Conservation (phyloP, 2,113 vertebrate species). For the Procapra przewalskii region DNA sequence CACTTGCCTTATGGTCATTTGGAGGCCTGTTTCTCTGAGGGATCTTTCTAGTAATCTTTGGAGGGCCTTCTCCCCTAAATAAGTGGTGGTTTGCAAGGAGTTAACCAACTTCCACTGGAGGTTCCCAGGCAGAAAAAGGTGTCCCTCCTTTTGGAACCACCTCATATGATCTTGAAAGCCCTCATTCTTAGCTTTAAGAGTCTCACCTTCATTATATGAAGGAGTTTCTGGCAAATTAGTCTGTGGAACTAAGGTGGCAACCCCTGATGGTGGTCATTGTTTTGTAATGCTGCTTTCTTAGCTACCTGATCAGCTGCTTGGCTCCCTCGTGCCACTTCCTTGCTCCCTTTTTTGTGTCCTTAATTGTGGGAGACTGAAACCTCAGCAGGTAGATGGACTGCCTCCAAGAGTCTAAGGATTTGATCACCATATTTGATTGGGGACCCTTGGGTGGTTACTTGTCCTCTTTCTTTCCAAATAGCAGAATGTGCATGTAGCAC, state of each 20-base stretch:
- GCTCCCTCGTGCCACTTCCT: fast-evolving
- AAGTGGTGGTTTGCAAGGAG: background rate
- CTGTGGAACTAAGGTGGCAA: background rate
- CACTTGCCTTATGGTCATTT: background rate
- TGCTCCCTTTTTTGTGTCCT: background rate
- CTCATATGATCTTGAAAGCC: background rate
- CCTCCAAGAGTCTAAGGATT: background rate
- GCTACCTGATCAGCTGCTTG: background rate
- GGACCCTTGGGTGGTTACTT: background rate
- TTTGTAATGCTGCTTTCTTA: background rate
- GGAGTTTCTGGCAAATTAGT: background rate
- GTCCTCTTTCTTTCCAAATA: background rate
- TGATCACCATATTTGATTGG: background rate
- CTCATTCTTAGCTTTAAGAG: background rate
- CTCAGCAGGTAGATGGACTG: background rate
- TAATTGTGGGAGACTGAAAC: background rate
- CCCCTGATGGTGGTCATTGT: background rate
- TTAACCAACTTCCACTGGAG: background rate
- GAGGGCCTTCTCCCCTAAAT: background rate
- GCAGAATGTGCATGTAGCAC: background rate
- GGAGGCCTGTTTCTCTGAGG: background rate
- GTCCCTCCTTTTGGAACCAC: background rate
- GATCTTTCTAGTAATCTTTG: background rate
- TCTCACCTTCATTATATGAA: background rate
- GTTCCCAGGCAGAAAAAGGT: background rate